These are phyloP conservation scores for Anseranas semipalmata DNA, from an alignment of 2,113 vertebrate genomes.

Conservation along the genomic window DNA sequence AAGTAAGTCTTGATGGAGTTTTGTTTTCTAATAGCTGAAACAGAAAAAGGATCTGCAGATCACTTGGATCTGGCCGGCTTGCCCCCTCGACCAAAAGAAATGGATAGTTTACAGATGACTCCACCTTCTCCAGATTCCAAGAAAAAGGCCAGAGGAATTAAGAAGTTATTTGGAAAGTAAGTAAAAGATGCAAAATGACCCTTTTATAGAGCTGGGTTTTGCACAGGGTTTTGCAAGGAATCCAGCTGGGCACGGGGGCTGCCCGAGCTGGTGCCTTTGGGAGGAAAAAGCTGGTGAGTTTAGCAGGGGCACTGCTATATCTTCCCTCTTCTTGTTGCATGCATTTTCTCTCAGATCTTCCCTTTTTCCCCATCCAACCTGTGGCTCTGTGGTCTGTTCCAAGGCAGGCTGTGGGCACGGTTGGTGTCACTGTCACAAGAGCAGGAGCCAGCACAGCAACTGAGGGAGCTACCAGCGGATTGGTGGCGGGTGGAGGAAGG, in stretches of 20 bases:
- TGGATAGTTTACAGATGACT: constrained; percentile 81
- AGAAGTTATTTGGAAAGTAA: constrained; percentile 94
- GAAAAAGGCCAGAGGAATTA: constrained; percentile 95
- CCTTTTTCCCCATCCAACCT: rapidly evolving
- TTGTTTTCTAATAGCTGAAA: constrained; percentile 84
- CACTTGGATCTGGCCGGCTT: constrained; percentile 89
- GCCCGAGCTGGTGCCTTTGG: background rate
- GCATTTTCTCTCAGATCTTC: background rate
- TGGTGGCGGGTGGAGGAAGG: background rate
- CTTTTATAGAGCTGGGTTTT: background rate
- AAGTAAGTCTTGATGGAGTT: background rate
- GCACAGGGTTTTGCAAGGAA: rapidly evolving
- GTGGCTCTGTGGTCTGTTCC: background rate
- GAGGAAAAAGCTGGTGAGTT: background rate
- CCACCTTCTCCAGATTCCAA: constrained; percentile 87
- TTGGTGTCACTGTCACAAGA: background rate
- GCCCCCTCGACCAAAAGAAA: constrained; percentile 80
- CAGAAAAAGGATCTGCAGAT: constrained; percentile 87
- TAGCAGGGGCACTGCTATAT: background rate
- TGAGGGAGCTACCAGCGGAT: background rate
- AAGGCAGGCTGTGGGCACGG: background rate
- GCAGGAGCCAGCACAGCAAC: background rate
- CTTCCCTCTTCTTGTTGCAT: background rate
- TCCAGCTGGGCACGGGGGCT: background rate
- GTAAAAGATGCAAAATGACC: constrained; percentile 17